A percentile compares a stretch with the other conserved stretches of the same genome.
Conservation (phyloP, 1,140 invertebrate species). For the Calephelis nemesis region DNA sequence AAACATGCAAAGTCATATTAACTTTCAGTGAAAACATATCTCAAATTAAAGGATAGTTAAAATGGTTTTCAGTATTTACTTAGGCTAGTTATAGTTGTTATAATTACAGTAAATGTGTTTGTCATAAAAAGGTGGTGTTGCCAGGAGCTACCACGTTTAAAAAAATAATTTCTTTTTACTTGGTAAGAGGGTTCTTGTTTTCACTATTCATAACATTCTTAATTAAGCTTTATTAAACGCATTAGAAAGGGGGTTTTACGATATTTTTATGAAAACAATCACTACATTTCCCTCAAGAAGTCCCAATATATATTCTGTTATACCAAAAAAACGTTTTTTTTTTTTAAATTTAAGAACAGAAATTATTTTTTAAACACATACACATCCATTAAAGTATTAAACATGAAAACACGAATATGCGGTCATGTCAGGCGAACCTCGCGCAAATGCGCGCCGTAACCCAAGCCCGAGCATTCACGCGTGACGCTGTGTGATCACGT, state of each 20-base stretch:
- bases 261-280: too few species aligned
- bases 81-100: slow-evolving; percentile 4
- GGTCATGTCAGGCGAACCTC: slow-evolving; percentile 25
- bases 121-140: slow-evolving; percentile 31
- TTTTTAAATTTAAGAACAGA: neutral
- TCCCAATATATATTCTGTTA: neutral
- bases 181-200: neutral
- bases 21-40: too few species aligned
- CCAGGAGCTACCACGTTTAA: slow-evolving; percentile 18
- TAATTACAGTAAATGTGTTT: slow-evolving; percentile 19
- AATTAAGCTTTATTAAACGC: too few species aligned
- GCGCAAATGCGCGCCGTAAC: slow-evolving; percentile 58
- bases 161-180: slow-evolving; percentile 1
- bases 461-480: slow-evolving; percentile 77
- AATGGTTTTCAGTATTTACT: neutral
- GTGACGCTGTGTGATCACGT: slow-evolving; percentile 57
- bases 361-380: slow-evolving; percentile 24
- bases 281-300: neutral
- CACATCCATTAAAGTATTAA: slow-evolving; percentile 26
- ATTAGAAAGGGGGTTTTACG: too few species aligned
- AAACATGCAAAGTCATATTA: too few species aligned
- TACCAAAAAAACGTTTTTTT: neutral
- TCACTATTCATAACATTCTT: neutral
- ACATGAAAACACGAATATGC: neutral
- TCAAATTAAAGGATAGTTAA: too few species aligned